phyloP scores from a whole-genome alignment of 2,113 vertebrate species.

The Tupaia chinensis region DNA sequence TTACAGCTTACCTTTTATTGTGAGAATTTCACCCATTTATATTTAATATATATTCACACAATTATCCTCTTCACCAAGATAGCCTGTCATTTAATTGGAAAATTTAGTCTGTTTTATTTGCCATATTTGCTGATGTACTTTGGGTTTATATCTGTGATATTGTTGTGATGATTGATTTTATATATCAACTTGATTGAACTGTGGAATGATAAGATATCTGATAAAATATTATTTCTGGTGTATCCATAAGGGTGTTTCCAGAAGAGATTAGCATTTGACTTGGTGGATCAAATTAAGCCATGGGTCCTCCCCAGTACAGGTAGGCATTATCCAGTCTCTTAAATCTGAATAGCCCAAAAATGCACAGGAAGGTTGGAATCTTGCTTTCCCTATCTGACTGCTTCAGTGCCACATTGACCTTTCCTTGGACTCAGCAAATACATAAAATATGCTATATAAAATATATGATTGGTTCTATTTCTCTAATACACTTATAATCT shows the following conservation, averaged over 20 bases:
- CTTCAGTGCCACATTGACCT: background rate
- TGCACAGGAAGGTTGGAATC: background rate
- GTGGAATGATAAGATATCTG: background rate
- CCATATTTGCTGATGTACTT: background rate
- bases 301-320: background rate
- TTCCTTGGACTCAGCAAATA: background rate
- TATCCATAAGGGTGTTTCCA: background rate
- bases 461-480: background rate
- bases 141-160: background rate
- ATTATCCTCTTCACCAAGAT: background rate
- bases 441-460: background rate
- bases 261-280: background rate
- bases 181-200: background rate
- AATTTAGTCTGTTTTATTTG: background rate
- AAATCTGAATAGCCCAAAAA: background rate
- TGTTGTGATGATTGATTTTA: background rate
- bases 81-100: background rate
- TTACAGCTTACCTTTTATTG: background rate
- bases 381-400: background rate
- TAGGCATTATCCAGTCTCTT: background rate
- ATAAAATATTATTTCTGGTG: background rate
- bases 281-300: background rate
- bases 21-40: background rate
- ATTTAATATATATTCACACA: background rate
- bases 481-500: background rate